Evolutionary conservation across 2,888 invertebrate species (phyloP), one percentile per base, ranked within the genome.

Genomic region (Ophioninae sp.): DNA sequence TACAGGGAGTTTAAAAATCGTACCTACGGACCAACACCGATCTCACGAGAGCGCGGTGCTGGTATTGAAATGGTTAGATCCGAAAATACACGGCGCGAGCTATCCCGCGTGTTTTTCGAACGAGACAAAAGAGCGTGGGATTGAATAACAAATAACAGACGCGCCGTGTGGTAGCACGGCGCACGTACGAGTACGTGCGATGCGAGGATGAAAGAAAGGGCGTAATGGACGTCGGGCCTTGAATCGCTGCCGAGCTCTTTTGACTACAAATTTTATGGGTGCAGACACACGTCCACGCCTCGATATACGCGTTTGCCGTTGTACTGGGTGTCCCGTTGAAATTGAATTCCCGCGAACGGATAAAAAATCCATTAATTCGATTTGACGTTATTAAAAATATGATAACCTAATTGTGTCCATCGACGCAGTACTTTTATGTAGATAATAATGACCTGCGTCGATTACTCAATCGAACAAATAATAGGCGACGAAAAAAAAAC

Each of bases 51-150:
- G 51, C 51, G 51, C 51, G 51, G 10, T 51, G 51, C 51, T 51
- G 51, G 51, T 51, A 51, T 51, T 51, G 51, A 51, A 51, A 51
- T 51, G 17, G 51, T 51, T 51, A 51, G 13, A 51, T 51, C 51
- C 51, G 51, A 51, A 51, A 51, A 51, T 51, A 51, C 3, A 13
- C 13, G 13, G 51, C 17, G 51, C 13, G 2, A 6, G 51, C 13
- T 51, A 51, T 17, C 17, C 51, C 51, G 51, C 51, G 51, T 17
- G 51, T 71, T 71, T 51, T 41, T n/a, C 61, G 64, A 71, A 56
- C 20, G 71, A 58, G 58, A 71, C 37, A 58, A 69, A 71, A 58
- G 71, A 68, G 71, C 58, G 58, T 71, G 58, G 71, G 71, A 37
- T 58, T 23, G 23, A 71, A 71, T 71, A 37, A 71, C 37, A 71